Percentiles rank a stretch among this genome's conserved stretches.
These are phyloP conservation scores for Andinoacara biseriatus DNA, from an alignment of 2,113 vertebrate genomes.

Conservation along the genomic window DNA sequence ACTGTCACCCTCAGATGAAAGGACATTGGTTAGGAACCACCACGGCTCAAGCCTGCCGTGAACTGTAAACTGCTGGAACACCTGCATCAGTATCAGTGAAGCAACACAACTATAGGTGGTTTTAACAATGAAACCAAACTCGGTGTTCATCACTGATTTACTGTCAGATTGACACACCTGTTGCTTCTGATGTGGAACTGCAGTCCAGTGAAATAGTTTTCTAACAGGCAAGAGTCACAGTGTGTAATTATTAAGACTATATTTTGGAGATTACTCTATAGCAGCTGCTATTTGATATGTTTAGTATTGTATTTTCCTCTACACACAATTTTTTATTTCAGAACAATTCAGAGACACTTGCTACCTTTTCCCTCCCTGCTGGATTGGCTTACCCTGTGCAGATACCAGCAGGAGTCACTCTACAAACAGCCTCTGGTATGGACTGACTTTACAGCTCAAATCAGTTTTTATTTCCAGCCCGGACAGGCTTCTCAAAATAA, in stretches of 20 bases:
- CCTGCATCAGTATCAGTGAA: too few relatives aligned
- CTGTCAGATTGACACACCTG: background rate
- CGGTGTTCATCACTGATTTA: background rate
- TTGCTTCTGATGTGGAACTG: too few relatives aligned
- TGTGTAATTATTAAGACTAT: background rate
- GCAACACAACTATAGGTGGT: background rate
- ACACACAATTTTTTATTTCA: slow-evolving; percentile 58
- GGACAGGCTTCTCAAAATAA: background rate
- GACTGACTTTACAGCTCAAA: background rate
- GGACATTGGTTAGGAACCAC: too few relatives aligned
- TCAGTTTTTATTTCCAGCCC: background rate
- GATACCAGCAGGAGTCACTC: slow-evolving; percentile 90
- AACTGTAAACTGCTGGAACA: too few relatives aligned
- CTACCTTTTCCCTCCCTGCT: slow-evolving; percentile 85
- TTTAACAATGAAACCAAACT: background rate
- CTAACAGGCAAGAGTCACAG: background rate
- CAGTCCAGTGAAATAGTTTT: background rate
- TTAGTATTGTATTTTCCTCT: background rate
- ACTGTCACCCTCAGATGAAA: too few relatives aligned
- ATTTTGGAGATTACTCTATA: background rate
- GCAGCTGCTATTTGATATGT: background rate
- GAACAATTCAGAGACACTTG: slow-evolving; percentile 75
- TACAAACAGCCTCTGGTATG: slow-evolving; percentile 91
- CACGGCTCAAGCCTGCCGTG: too few relatives aligned
- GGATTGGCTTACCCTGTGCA: slow-evolving; percentile 88